Percentiles rank a stretch among this genome's conserved stretches.
Conservation (phyloP, 2,113 vertebrate species). For the Tapirus terrestris region DNA sequence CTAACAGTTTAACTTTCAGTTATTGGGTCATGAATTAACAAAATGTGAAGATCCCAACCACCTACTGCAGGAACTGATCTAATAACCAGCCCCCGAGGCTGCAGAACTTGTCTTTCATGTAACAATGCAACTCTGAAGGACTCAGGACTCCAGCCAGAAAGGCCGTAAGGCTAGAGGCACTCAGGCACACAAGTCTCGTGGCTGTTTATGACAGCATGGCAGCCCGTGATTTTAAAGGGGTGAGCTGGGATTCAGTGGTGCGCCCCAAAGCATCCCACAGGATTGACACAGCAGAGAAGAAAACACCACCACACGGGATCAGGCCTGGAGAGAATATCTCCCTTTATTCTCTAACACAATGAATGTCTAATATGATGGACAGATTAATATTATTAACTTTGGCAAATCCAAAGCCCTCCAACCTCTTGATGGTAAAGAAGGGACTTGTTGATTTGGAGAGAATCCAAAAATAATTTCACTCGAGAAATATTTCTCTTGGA, state of each 20-base stretch:
- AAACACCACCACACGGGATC: neutral
- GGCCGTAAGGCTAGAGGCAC: neutral
- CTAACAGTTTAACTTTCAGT: constrained; percentile 1
- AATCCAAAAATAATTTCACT: constrained; percentile 79
- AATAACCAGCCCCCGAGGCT: neutral
- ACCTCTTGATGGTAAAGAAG: constrained; percentile 63
- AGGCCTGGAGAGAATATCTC: constrained; percentile 16
- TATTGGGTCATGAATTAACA: neutral
- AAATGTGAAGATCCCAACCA: neutral
- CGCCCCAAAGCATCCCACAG: neutral
- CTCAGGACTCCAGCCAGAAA: neutral
- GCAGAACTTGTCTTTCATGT: neutral
- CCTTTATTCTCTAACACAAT: constrained; percentile 67
- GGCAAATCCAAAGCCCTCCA: constrained; percentile 67
- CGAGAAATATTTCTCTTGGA: constrained; percentile 72
- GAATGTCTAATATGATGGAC: constrained; percentile 72
- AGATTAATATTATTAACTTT: constrained; percentile 79
- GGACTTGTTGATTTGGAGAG: constrained; percentile 74
- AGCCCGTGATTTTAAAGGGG: neutral
- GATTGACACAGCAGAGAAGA: neutral
- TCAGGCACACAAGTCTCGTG: neutral
- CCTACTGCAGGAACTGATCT: neutral
- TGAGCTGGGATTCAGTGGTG: neutral
- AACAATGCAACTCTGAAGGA: neutral
- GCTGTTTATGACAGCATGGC: neutral